Conservation (phyloP, 2,888 invertebrate species). For the Dexiosoma caninum region DNA sequence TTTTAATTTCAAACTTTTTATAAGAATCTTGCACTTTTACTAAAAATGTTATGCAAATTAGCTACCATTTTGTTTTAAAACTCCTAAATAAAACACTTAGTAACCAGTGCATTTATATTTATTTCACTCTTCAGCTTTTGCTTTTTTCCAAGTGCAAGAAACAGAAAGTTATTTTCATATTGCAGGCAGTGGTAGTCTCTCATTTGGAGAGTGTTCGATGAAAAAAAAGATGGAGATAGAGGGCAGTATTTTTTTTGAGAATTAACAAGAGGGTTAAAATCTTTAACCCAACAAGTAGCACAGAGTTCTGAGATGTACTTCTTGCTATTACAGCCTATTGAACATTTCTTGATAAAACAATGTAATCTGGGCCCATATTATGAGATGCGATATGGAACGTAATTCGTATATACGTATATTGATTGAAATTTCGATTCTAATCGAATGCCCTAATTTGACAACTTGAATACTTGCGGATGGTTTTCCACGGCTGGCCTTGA, state of each 20-base stretch:
- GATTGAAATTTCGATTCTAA: no score
- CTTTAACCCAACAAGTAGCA: conserved; percentile 40
- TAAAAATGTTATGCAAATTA: conserved; percentile 20
- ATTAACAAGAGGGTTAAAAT: conserved; percentile 41
- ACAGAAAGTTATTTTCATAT: background rate
- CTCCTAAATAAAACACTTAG: conserved; percentile 7
- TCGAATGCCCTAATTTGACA: no score
- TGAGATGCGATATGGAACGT: no score
- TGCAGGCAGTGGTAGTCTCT: no score
- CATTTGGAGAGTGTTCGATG: background rate
- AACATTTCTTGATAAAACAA: background rate
- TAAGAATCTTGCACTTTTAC: conserved; percentile 11
- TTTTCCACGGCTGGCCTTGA: no score
- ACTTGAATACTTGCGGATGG: no score
- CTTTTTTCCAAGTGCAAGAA: background rate
- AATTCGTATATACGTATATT: no score
- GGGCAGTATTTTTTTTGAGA: conserved; percentile 29
- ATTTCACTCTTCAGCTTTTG: background rate
- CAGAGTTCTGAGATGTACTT: conserved; percentile 32
- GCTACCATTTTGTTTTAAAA: conserved; percentile 1
- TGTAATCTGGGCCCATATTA: no score
- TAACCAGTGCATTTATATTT: background rate
- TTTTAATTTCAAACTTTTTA: background rate
- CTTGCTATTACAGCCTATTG: background rate
- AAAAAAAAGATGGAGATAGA: background rate